Evolutionary conservation across 2,888 invertebrate genomes (phyloP).

Genomic region (Acronicta aceris): DNA sequence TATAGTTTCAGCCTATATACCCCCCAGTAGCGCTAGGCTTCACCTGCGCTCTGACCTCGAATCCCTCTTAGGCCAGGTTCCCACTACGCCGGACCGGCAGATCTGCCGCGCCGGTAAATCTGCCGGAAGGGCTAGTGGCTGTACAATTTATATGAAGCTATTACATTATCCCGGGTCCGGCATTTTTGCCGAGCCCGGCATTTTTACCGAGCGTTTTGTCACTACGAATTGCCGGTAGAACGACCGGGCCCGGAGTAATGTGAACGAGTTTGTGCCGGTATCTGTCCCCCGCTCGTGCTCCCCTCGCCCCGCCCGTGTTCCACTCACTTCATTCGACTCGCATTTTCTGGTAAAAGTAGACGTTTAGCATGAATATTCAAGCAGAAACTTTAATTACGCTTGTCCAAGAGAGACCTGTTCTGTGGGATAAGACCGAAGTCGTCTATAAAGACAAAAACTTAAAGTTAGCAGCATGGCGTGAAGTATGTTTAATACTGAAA

Average conservation of each 20-base stretch:
- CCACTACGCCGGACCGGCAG: constrained; percentile 40
- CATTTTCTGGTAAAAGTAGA: constrained; percentile 29
- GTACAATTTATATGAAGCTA: constrained; percentile 51
- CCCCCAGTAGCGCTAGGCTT: too few species aligned
- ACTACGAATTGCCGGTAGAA: constrained; percentile 49
- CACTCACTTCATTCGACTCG: constrained; percentile 47
- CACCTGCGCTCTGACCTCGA: too few species aligned
- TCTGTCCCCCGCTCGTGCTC: constrained; percentile 39
- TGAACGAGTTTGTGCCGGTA: constrained; percentile 31
- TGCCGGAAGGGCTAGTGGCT: constrained; percentile 48
- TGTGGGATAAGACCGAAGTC: constrained; percentile 55
- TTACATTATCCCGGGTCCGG: constrained; percentile 55
- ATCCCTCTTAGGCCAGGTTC: constrained; percentile 29
- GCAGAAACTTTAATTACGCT: constrained; percentile 53
- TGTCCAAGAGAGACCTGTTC: constrained; percentile 55
- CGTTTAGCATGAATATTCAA: constrained; percentile 39
- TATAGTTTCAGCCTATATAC: too few species aligned
- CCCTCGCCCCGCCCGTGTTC: constrained; percentile 43
- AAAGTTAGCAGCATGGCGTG: constrained; percentile 54
- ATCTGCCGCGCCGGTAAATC: constrained; percentile 35
- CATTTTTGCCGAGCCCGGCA: constrained; percentile 36
- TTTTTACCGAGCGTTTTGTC: constrained; percentile 56
- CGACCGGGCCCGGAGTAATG: constrained; percentile 40
- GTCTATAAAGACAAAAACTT: constrained; percentile 54
- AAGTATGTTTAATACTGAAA: constrained; percentile 59